Conservation (phyloP, 2,113 vertebrate species). For the Mohoua ochrocephala region DNA sequence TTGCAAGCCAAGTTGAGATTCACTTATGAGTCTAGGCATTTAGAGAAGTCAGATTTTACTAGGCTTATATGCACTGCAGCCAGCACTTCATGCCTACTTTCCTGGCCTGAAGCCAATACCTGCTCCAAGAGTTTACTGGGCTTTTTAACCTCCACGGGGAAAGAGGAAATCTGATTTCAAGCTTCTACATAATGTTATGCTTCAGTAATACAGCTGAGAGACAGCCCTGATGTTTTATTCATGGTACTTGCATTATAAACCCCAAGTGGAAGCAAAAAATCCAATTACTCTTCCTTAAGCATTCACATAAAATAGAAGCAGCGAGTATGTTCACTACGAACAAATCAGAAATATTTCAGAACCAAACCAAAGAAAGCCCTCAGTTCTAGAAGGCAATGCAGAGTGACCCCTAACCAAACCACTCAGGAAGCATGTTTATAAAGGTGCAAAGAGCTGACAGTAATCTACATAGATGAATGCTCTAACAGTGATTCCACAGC, state of each 20-base stretch:
- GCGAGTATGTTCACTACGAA: background rate
- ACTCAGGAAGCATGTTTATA: background rate
- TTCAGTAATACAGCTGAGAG: background rate
- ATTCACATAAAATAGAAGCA: background rate
- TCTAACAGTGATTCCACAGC: background rate
- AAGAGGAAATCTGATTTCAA: background rate
- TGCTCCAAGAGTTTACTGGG: background rate
- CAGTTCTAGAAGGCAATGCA: background rate
- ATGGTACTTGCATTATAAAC: background rate
- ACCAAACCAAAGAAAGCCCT: background rate
- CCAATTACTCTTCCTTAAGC: background rate
- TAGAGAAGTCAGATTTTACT: background rate
- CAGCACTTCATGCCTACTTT: background rate
- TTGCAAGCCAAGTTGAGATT: background rate
- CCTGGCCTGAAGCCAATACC: background rate
- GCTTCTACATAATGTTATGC: background rate
- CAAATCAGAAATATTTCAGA: background rate
- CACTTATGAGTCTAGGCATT: background rate
- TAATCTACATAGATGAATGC: background rate
- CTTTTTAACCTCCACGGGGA: background rate
- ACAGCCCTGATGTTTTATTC: background rate
- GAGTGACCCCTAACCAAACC: background rate
- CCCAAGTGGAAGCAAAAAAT: background rate
- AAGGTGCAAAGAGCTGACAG: background rate
- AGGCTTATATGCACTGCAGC: background rate